These are phyloP conservation scores for Zoroaster sp. DNA, from an alignment of 53 echinoderm and acorn worm genomes.

Conservation along the genomic window DNA sequence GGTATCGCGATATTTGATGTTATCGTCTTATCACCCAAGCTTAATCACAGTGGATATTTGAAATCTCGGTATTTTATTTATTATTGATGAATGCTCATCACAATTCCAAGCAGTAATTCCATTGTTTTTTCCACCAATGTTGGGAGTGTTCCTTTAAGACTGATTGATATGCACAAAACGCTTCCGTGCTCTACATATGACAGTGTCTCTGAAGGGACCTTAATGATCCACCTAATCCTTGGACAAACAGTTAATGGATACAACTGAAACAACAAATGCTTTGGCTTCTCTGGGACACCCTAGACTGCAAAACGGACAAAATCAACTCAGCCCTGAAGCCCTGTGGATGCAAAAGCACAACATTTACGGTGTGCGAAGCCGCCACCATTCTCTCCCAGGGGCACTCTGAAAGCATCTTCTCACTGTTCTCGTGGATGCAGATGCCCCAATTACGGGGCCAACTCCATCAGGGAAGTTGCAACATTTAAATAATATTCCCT, in stretches of 20 bases:
- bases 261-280: conserved; percentile 58
- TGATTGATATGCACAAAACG: conserved; percentile 52
- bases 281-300: conserved; percentile 30
- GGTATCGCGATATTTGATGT: no score
- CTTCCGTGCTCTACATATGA: not conserved
- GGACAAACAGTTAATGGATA: conserved; percentile 62
- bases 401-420: not conserved
- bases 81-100: no score
- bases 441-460: not conserved
- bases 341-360: not conserved
- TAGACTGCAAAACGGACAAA: conserved; percentile 1
- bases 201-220: conserved; percentile 52
- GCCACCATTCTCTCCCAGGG: conserved; percentile 2
- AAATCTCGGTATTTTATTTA: no score
- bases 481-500: conserved; percentile 54
- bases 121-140: not conserved
- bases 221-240: conserved; percentile 59
- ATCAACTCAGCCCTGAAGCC: conserved; percentile 49
- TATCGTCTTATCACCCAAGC: no score
- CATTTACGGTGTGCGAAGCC: not conserved
- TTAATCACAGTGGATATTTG: no score
- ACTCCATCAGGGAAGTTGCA: conserved; percentile 19
- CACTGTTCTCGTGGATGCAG: not conserved
- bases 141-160: not conserved
- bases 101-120: no score